Evolutionary conservation across 2,797 vertebrate genomes (phyloP), one percentile per base, ranked within the genome.

Genomic region (Rhyacichthys aspro): DNA sequence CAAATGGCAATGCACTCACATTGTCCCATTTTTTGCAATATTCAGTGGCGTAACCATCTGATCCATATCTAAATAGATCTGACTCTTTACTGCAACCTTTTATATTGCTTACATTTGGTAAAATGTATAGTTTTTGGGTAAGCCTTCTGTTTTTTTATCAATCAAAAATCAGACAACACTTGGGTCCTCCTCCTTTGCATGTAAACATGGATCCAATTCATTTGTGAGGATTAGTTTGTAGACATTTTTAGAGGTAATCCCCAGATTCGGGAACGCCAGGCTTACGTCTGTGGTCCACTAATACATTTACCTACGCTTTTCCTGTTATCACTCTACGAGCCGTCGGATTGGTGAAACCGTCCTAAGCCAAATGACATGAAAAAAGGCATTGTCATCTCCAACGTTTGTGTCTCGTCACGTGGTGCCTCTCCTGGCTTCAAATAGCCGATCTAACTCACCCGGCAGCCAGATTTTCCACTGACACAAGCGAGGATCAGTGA

Each of bases 401-500:
- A 47, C 81, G 80, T 76, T 80, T 74, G 54, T 69, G 83, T 74
- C 65, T 83, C 8, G 70, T 90, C 89, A 91, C 89, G 88, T 89
- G 89, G 85, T 84, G 48, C 85, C 64, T 80, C 84, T 72, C 76
- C 78, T 80, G 86, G 79, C 86, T 89, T 89, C 86, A 89, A 90
- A 90, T 89, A 89, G 88, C 79, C 78, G 67, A 80, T 86, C 72
- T 82, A 86, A 80, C 83, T 79, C 80, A 79, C 76, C 83, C 85
- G 78, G 86, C 86, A 85, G 88, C 86, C 83, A 89, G 85, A 86
- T 83, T 88, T 78, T 81, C 76, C 82, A 73, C 88, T 86, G 88
- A 86, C 86, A 87, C 86, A 84, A 85, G 88, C 83, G 84, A 78
- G 78, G 82, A 89, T 88, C 86, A 85, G 86, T 72, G 86, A 91